These are phyloP conservation scores for Sebastes iracundus DNA, from an alignment of 2,797 vertebrate species.

Conservation along the genomic window DNA sequence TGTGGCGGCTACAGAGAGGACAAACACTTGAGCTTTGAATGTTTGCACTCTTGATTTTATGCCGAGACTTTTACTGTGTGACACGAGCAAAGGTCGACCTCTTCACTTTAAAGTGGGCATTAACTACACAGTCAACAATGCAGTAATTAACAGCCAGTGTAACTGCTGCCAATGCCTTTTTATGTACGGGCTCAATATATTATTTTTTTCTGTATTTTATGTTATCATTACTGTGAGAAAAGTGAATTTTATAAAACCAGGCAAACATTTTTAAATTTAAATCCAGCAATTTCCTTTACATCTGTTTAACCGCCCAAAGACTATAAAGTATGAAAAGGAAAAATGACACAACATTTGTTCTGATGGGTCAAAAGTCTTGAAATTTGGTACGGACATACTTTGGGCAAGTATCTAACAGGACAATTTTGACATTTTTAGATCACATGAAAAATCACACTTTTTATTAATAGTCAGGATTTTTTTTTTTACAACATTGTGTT, in stretches of 20 bases:
- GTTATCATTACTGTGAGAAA: background rate
- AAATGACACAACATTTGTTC: no score
- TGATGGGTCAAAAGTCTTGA: no score
- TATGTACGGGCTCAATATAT: background rate
- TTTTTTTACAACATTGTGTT: no score
- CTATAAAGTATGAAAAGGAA: no score
- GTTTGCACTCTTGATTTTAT: constrained; percentile 54
- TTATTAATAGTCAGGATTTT: no score
- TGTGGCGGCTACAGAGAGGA: constrained; percentile 34
- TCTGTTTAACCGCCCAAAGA: background rate
- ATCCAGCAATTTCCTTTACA: background rate
- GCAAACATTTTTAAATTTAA: background rate
- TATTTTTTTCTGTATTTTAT: background rate
- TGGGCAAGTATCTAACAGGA: no score
- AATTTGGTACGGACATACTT: no score
- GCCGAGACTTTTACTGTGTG: constrained; percentile 52
- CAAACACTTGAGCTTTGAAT: constrained; percentile 57
- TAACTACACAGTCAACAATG: constrained; percentile 53
- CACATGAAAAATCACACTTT: no score
- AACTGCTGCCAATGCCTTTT: constrained; percentile 2
- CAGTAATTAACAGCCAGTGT: constrained; percentile 48
- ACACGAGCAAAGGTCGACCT: constrained; percentile 59
- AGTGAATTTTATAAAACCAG: background rate
- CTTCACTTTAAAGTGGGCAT: constrained; percentile 59
- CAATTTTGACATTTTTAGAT: no score